Base-by-base conservation (phyloP, 2,113 vertebrate species). In the Catharus minimus region DNA sequence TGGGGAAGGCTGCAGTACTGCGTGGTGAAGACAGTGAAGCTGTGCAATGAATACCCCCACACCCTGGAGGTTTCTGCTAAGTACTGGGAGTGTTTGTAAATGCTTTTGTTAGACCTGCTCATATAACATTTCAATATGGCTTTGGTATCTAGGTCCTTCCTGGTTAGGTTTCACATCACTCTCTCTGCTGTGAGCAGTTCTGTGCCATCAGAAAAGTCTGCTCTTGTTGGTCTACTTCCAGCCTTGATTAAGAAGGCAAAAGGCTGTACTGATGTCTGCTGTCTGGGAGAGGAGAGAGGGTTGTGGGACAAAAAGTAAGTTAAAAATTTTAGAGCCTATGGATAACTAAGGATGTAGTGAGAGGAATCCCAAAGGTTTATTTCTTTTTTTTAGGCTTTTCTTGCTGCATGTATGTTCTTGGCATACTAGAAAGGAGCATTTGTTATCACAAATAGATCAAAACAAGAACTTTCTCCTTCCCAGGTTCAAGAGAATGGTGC, bases 331-430 rank as follows among this genome's bases (percentile, higher is more conserved):
- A 55, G 15, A 80, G n/a, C 22, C 44, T 15, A 0, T 57, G 41
- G 20, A 7, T 78, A 61, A n/a, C 38, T 61, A 36, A 38, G 2
- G 30, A 27, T 38, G 11, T 18, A 85, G 20, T 44, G 46, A 82
- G 30, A 77, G 15, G 36, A 77, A 52, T 85, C n/a, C 27, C n/a
- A 41, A 66, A 64, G 18, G 14, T 61, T 90, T 62, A 15, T 5
- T 76, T 50, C 24, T 26, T 36, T 36, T 36, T 52, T 22, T 47
- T 46, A n/a, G 14, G 7, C 26, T 60, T 93, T 38, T 92, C 23
- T 28, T 1, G 0, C 7, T 79, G 30, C 16, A 12, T 0, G 0
- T 22, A 5, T 43, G 13, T 64, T 82, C 26, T 82, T 5, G 4
- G 60, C 26, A 7, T 52, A n/a, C 19, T 56, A 66, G 39, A 76